Evolutionary conservation across 2,113 vertebrate species (phyloP), one percentile per base, ranked within the genome.

Genomic region (Atherinomorus stipes): DNA sequence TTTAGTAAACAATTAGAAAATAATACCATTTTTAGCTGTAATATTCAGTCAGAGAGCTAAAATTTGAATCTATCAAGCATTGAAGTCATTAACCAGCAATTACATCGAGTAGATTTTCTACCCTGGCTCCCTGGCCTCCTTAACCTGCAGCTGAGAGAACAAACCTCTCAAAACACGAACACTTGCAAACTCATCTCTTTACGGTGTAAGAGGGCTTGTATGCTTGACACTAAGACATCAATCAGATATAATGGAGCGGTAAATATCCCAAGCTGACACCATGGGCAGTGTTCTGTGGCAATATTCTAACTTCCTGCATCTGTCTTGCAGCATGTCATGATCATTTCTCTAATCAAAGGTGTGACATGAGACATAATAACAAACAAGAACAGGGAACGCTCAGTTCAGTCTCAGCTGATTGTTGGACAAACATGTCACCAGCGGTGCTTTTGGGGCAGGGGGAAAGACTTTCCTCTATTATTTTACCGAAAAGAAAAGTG

Each of bases 171-270:
- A 54, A 23, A 78, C 37, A 45, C 22, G 11, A 42, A 47, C 38
- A 42, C 54, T 37, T 50, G 56, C 15, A 60, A 16, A 47, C 3
- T 7, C 34, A 23, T 66, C 15, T 64, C 13, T 50, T 26, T 54
- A 25, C 44, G 65, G 56, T 31, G 58, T 22, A 26, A 75, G 69
- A 34, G 38, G 25, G 34, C 21, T n/a, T 50, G 50, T 42, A 37
- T 21, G 38, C n/a, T 78, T 54, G 53, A 79, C 15, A 61, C 56
- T 22, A 21, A 69, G 42, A 37, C 11, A 15, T 51, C 37, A 71
- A 34, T 85, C 60, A 77, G 80, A 51, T n/a, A 40, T 60, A 22
- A 51, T 45, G 13, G 19, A 44, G 50, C 47, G 47, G n/a, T 70
- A 60, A 52, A 68, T 76, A 4, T 61, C 21, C 42, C 12, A 37